Base-by-base conservation (phyloP, 2,113 vertebrate genomes). In the Melospiza melodia region DNA sequence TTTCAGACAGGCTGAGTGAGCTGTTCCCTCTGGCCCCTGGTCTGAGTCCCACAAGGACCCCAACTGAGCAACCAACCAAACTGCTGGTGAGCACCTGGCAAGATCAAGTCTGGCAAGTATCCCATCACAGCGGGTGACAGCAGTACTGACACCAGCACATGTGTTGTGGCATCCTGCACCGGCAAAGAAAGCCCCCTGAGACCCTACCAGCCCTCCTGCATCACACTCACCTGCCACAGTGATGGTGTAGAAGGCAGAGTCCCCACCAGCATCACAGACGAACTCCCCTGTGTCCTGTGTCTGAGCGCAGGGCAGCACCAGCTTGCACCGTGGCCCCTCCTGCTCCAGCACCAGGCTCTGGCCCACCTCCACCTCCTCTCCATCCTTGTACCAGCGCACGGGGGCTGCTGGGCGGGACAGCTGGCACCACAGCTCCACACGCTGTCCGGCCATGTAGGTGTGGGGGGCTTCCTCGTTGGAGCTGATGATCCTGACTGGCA, bases 401-500 rank as follows among this genome's bases (percentile, higher is more conserved):
- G 80, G 44, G 15, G 98, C 98, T 0, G 97, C 98, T 1, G 97
- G 95, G 44, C 97, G 97, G 81, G 99, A 99, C 63, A 99, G 98
- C 97, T 99, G 98, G 48, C 99, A 99, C 95, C 98, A 98, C 93
- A 99, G 93, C 43, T 99, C 98, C 98, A 99, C 98, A 8, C 98
- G 97, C 92, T 99, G 99, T 1, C 98, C 98, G 0, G 96, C 97
- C 59, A 96, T 80, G 19, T 99, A 99, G 24, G 98, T 90, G 91
- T 99, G 98, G 39, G 98, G 95, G 94, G 98, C 97, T n/a, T 97
- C 96, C 54, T 98, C 97, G 0, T 78, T 99, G 31, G 99, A 99
- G 65, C 98, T 98, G 63, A 99, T 5, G 6, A 99, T 99, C 89
- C 97, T 98, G 59, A 99, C 98, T 0, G 98, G 98, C 22, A 98